phyloP scores from a whole-genome alignment of 2,113 vertebrate species.

The Rousettus leschenaultii region DNA sequence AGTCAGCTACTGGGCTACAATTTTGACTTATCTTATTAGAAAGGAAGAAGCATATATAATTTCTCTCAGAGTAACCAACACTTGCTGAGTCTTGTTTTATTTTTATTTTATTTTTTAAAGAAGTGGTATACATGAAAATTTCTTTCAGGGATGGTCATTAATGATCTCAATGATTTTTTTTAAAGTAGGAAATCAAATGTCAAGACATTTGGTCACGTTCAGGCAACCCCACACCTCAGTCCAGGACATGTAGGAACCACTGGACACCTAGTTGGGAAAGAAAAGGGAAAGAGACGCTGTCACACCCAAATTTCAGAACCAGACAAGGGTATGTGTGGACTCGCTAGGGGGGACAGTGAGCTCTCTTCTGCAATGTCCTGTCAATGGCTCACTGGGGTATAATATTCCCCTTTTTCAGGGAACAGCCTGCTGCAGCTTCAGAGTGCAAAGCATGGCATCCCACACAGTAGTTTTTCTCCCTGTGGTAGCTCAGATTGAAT shows the following conservation, averaged over 20 bases:
- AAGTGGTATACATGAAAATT: not conserved
- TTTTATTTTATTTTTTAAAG: not conserved
- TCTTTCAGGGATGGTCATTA: not conserved
- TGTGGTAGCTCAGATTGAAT: not conserved
- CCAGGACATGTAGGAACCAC: too few species aligned
- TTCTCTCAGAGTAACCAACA: not conserved
- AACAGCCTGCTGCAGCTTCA: not conserved
- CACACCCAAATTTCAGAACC: too few species aligned
- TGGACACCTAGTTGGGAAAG: too few species aligned
- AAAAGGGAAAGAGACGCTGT: too few species aligned
- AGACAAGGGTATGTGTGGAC: not conserved
- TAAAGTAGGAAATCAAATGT: not conserved
- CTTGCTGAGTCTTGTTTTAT: not conserved
- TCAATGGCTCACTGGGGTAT: too few species aligned
- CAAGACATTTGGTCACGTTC: too few species aligned
- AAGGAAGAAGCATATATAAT: not conserved
- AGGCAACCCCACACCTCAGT: too few species aligned
- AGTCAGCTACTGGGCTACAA: not conserved
- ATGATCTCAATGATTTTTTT: not conserved
- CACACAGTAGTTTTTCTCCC: not conserved
- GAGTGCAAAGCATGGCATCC: not conserved
- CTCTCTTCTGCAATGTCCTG: not conserved
- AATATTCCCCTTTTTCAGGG: not conserved
- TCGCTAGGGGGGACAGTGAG: not conserved
- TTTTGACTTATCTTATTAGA: not conserved